phyloP scores from a whole-genome alignment of 2,888 invertebrate genomes.

The Oxystoma pomonae region DNA sequence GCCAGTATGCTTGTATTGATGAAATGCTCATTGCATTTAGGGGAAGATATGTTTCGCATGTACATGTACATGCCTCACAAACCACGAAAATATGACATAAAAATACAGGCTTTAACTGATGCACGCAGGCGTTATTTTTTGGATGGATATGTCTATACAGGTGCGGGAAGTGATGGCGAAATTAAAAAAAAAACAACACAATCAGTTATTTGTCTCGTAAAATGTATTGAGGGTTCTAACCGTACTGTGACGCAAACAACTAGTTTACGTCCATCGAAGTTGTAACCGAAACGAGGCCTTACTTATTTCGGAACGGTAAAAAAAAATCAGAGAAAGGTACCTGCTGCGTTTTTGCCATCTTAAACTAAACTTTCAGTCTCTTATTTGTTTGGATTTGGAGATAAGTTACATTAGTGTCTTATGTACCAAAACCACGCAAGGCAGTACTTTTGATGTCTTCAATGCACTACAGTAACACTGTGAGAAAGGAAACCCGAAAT shows the following conservation, averaged over 20 bases:
- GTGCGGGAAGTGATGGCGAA: constrained; percentile 33
- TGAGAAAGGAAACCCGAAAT: constrained; percentile 5
- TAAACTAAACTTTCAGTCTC: background rate
- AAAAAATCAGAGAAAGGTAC: too few species aligned
- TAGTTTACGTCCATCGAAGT: constrained; percentile 36
- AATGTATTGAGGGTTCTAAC: constrained; percentile 32
- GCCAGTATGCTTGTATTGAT: constrained; percentile 3
- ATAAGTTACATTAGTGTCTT: constrained; percentile 2
- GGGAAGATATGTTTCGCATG: constrained; percentile 29
- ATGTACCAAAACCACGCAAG: constrained; percentile 1
- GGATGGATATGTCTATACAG: constrained; percentile 32
- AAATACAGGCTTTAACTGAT: constrained; percentile 33
- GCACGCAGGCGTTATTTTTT: constrained; percentile 26
- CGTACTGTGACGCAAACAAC: constrained; percentile 37
- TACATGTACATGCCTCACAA: constrained; percentile 38
- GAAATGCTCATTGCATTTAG: constrained; percentile 33
- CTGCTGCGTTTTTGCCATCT: too few species aligned
- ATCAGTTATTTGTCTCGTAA: constrained; percentile 30
- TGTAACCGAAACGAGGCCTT: constrained; percentile 12
- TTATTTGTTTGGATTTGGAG: constrained; percentile 2
- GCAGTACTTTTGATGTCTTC: constrained; percentile 1
- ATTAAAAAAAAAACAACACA: constrained; percentile 33
- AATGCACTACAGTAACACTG: constrained; percentile 1
- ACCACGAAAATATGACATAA: constrained; percentile 37
- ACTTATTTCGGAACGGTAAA: background rate